Conservation (phyloP, 2,888 invertebrate genomes). For the Pedicia rivosa region DNA sequence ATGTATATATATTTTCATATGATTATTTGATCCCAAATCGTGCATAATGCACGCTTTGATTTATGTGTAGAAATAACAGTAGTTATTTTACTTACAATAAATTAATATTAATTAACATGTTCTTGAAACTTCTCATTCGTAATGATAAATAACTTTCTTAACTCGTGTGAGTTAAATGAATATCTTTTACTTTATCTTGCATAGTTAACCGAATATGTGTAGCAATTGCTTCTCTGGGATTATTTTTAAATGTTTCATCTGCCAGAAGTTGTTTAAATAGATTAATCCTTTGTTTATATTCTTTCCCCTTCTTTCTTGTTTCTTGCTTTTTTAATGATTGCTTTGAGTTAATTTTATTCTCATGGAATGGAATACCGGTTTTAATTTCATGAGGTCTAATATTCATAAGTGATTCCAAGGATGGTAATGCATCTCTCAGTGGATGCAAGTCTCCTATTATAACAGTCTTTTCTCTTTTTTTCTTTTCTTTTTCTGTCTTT, state of each 20-base stretch:
- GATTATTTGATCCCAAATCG: no score
- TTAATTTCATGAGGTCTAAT: constrained; percentile 18
- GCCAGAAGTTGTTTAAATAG: constrained; percentile 21
- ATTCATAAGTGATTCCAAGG: constrained; percentile 21
- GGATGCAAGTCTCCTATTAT: constrained; percentile 23
- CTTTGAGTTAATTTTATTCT: background rate
- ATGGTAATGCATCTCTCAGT: constrained; percentile 26
- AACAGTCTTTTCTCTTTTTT: constrained; percentile 21
- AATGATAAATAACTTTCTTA: no score
- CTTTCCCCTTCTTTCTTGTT: constrained; percentile 19
- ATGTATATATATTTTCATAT: no score
- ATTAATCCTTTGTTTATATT: constrained; percentile 18
- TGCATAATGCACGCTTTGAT: no score
- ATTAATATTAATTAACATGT: no score
- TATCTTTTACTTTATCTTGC: no score
- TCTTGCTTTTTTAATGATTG: constrained; percentile 16
- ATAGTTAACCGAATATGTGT: constrained; percentile 23
- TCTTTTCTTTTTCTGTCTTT: no score
- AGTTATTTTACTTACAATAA: no score
- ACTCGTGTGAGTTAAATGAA: no score
- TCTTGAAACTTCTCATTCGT: no score
- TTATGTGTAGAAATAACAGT: no score
- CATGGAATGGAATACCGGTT: constrained; percentile 12
- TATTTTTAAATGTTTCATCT: constrained; percentile 22
- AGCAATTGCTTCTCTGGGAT: constrained; percentile 23